Evolutionary conservation across 2,888 invertebrate genomes (phyloP).

Genomic region (Gordius sp.): DNA sequence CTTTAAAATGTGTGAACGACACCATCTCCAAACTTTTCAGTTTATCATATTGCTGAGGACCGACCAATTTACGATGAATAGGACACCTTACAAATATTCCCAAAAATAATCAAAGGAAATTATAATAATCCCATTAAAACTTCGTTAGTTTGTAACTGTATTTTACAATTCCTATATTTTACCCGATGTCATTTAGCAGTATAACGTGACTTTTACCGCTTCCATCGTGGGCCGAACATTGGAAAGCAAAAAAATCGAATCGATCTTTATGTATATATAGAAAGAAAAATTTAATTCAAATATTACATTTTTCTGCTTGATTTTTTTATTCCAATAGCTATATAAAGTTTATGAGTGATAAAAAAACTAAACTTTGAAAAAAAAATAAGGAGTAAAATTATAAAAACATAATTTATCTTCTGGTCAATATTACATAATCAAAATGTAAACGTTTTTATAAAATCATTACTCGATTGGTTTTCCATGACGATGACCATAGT

Average conservation of each 20-base stretch:
- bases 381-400: too few species aligned
- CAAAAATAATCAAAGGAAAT: not conserved
- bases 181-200: constrained; percentile 9
- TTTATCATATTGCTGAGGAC: constrained; percentile 13
- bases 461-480: constrained; percentile 6
- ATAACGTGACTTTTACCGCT: constrained; percentile 1
- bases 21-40: not conserved
- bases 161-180: too few species aligned
- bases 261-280: not conserved
- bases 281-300: not conserved
- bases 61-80: constrained; percentile 7
- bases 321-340: too few species aligned
- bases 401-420: too few species aligned
- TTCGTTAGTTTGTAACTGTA: too few species aligned
- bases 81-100: not conserved
- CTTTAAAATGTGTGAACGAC: constrained; percentile 13
- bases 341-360: too few species aligned
- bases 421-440: not conserved
- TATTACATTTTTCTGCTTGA: too few species aligned
- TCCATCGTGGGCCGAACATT: constrained; percentile 13
- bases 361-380: too few species aligned
- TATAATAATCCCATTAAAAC: too few species aligned
- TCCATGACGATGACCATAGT: constrained; percentile 9
- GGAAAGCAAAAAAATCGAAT: constrained; percentile 14
- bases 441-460: not conserved